Evolutionary conservation across 2,888 invertebrate species (phyloP).

Genomic region (Steromphala cineraria): DNA sequence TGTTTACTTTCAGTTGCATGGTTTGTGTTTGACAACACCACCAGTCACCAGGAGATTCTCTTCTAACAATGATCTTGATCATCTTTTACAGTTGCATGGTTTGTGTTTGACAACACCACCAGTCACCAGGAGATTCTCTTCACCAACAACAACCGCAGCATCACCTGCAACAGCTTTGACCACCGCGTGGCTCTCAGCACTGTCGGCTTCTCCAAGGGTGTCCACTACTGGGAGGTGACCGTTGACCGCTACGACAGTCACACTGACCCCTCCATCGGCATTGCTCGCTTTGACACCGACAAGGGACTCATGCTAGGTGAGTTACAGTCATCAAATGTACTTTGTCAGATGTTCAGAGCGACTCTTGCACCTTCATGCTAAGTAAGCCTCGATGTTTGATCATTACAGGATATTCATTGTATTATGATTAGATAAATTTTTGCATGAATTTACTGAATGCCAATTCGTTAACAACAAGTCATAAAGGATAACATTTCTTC

Average conservation of each 20-base stretch:
- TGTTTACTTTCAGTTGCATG: background rate
- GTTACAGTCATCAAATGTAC: conserved; percentile 50
- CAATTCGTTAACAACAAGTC: too few relatives aligned
- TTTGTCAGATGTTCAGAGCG: too few relatives aligned
- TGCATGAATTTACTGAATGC: too few relatives aligned
- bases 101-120: conserved; percentile 70
- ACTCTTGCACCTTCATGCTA: too few relatives aligned
- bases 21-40: conserved; percentile 47
- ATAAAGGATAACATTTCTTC: conserved; percentile 19
- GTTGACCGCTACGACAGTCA: conserved; percentile 96
- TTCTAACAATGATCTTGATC: conserved; percentile 75
- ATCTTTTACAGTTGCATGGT: conserved; percentile 3
- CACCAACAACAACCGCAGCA: conserved; percentile 89
- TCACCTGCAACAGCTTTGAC: conserved; percentile 94
- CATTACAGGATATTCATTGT: too few relatives aligned
- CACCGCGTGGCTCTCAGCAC: conserved; percentile 93
- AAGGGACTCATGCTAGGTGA: conserved; percentile 96
- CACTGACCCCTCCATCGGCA: conserved; percentile 97
- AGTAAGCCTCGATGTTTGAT: too few relatives aligned
- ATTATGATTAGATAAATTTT: too few relatives aligned
- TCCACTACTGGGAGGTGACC: conserved; percentile 97
- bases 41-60: conserved; percentile 88
- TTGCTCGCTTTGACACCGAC: conserved; percentile 92
- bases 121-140: conserved; percentile 90
- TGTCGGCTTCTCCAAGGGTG: conserved; percentile 94